Base-by-base conservation (phyloP, 2,113 vertebrate genomes). In the Pelusios castaneus region DNA sequence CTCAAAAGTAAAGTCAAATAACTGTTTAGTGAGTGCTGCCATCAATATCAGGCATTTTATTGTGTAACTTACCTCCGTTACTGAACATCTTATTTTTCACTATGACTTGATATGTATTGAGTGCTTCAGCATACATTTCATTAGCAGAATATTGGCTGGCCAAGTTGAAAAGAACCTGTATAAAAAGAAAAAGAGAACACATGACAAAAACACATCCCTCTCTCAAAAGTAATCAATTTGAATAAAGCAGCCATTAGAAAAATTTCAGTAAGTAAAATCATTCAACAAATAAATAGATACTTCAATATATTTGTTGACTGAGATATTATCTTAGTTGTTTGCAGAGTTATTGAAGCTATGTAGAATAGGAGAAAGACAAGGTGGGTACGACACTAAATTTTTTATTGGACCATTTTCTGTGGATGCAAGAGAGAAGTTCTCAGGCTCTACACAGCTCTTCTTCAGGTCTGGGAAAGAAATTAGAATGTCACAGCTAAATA, bases 81-180 rank as follows among this genome's bases (percentile, higher is more conserved):
- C 89, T 99, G 96, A 99, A 99, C 99, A 99, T 99, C 96, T 99
- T 99, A 96, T 99, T 99, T 97, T 99, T 99, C 97, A 99, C 99
- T 89, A 99, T 99, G 91, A 99, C 98, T 97, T 99, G 99, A 70
- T 99, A 99, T 17, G 98, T 99, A 97, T 99, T 99, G 92, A 99
- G 96, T 3, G 99, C 99, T 96, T 99, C 99, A 63, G 99, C 97
- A 95, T 99, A 99, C 99, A 99, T 99, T 93, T 99, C 99, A 97
- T 99, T 99, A 95, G 98, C 99, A 70, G 97, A 99, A 89, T 99
- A 99, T 34, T 99, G 99, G 97, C 98, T 99, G 88, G 99, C 99
- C 95, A 99, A 98, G 95, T 99, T 99, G 89, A 99, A 99, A 89
- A 99, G 98, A 95, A 99, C 99, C 99, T 99, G 91, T 5, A 95